These are phyloP conservation scores for Maconellicoccus hirsutus DNA, from an alignment of 1,140 invertebrate genomes.

Conservation along the genomic window DNA sequence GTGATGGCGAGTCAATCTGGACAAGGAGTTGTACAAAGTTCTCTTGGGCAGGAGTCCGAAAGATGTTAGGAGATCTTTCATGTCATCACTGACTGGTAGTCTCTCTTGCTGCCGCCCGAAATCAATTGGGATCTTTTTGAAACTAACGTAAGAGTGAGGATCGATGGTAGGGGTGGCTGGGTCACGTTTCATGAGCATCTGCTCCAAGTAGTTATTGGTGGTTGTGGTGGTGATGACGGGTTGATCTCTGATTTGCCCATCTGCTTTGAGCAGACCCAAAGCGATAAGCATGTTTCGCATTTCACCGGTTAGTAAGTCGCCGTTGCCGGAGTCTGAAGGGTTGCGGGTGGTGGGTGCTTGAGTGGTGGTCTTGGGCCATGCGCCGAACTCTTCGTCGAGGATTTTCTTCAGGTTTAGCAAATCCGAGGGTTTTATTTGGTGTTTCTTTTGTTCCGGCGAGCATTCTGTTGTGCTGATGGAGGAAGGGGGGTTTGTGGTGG, in stretches of 20 bases:
- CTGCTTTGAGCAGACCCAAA: neutral
- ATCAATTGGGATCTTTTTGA: slow-evolving; percentile 2
- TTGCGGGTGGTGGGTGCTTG: neutral
- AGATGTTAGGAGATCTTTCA: neutral
- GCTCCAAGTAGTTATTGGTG: neutral
- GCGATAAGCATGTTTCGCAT: neutral
- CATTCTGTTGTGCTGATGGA: neutral
- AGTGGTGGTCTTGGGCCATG: neutral
- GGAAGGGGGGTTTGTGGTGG: neutral
- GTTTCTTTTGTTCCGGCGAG: neutral
- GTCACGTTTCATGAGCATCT: neutral
- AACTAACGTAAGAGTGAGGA: slow-evolving; percentile 1
- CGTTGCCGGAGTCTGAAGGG: neutral
- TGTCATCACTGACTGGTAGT: neutral
- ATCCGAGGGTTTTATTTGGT: slow-evolving; percentile 10
- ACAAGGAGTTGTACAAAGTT: neutral
- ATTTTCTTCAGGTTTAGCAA: neutral
- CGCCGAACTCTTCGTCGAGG: neutral
- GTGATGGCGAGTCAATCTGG: neutral
- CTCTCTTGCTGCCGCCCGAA: neutral
- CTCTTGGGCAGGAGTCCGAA: neutral
- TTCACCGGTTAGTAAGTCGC: neutral
- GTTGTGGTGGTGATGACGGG: neutral
- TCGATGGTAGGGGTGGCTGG: neutral
- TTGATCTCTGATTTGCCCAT: neutral